phyloP scores from a whole-genome alignment of 2,797 vertebrate genomes.

The Rhabdomys pumilio region DNA sequence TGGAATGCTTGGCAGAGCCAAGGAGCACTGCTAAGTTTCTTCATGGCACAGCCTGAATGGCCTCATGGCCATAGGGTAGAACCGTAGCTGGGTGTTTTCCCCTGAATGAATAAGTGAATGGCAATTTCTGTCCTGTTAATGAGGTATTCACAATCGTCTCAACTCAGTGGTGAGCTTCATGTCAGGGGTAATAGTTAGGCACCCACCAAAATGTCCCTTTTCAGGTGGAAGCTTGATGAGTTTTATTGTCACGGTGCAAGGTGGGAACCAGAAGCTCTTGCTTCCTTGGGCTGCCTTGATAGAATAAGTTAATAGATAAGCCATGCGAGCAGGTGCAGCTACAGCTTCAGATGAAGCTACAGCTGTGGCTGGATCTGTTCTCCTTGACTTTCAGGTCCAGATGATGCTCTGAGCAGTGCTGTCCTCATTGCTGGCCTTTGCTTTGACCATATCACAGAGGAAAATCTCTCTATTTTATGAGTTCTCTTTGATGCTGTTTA shows the following conservation, averaged over 20 bases:
- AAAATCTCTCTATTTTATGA: slow-evolving; percentile 7
- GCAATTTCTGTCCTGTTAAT: slow-evolving; percentile 65
- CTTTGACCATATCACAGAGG: slow-evolving; percentile 23
- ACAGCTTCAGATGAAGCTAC: not conserved
- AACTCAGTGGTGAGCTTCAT: slow-evolving; percentile 38
- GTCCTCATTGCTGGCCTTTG: not conserved
- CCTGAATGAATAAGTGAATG: slow-evolving; percentile 63
- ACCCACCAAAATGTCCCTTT: slow-evolving; percentile 45
- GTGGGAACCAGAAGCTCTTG: not conserved
- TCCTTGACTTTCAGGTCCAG: not conserved
- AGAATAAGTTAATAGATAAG: not conserved
- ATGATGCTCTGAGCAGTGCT: not conserved
- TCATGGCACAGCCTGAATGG: slow-evolving; percentile 32
- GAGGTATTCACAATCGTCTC: slow-evolving; percentile 67
- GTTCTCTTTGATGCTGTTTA: slow-evolving; percentile 42
- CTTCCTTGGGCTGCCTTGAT: not conserved
- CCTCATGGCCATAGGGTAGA: slow-evolving; percentile 5
- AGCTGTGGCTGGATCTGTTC: not conserved
- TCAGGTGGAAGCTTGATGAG: not conserved
- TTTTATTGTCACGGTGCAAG: slow-evolving; percentile 33
- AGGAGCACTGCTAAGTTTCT: not conserved
- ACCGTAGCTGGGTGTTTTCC: slow-evolving; percentile 49
- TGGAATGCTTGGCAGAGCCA: slow-evolving; percentile 5
- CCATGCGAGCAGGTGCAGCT: not conserved
- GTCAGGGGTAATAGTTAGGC: slow-evolving; percentile 46